Evolutionary conservation across 2,888 invertebrate species (phyloP).

Genomic region (Agriopis leucophaearia): DNA sequence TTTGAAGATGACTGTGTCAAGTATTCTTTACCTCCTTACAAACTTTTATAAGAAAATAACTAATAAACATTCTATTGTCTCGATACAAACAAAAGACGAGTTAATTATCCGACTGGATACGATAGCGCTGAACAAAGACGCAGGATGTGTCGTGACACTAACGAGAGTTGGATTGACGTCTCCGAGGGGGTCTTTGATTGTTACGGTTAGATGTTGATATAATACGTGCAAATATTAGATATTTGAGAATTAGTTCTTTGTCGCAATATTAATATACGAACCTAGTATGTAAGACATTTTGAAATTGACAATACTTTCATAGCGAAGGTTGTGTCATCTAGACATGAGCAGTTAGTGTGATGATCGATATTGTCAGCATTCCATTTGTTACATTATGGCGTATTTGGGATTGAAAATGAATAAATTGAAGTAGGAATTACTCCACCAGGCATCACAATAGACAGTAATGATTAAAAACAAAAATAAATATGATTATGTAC

Average conservation of each 20-base stretch:
- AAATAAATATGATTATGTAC: no score
- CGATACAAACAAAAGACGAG: conserved; percentile 51
- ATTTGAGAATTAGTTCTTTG: neutral
- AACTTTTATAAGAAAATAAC: conserved; percentile 22
- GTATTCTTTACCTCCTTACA: neutral
- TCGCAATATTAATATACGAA: neutral
- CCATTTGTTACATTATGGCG: no score
- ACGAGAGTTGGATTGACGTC: conserved; percentile 73
- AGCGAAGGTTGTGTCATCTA: neutral
- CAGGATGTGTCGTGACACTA: conserved; percentile 76
- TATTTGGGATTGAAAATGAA: no score
- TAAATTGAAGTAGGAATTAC: no score
- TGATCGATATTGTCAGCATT: no score
- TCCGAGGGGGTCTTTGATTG: conserved; percentile 60
- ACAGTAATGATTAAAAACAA: no score
- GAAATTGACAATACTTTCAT: neutral
- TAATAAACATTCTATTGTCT: conserved; percentile 38
- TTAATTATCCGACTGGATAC: conserved; percentile 56
- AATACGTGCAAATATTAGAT: conserved; percentile 4
- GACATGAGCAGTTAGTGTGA: neutral
- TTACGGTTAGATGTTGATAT: conserved; percentile 19
- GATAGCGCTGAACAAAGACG: conserved; percentile 65
- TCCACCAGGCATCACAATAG: neutral
- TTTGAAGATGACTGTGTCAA: neutral
- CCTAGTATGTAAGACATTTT: no score